Evolutionary conservation across 2,888 invertebrate species (phyloP), one percentile per base, ranked within the genome.

Genomic region (Pyrgus malvae): DNA sequence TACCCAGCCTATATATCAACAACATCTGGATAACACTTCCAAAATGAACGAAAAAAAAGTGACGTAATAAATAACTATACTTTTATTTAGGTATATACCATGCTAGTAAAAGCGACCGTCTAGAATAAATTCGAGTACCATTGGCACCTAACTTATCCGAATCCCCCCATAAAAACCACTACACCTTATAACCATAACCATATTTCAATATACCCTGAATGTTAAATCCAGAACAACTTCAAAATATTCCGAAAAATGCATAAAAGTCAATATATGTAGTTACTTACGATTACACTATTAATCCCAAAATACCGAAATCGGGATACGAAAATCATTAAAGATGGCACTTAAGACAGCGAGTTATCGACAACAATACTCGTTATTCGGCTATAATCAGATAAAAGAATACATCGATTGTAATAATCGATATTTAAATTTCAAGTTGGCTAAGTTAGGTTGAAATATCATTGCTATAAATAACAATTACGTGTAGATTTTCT

Each of bases 341-440:
- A 71, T 71, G 70, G 70, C 70, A 69, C 70, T 64, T 57, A 66
- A 66, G 65, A 64, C 65, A 66, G 59, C 58, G 49, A 56, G 56
- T 61, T 31, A 40, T 54, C 40, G 54, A 54, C 6, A 41, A 33
- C 54, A 21, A 54, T 7, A 44, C 21, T 45, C 40, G 8, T 46
- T 54, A 46, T 33, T 46, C 45, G 54, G 40, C 46, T 54, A 53
- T 21, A 46, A 46, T 54, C 12, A 38, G 38, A 31, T 31, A 14
- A n/a, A n/a, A n/a, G n/a, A n/a, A n/a, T n/a, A n/a, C n/a, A n/a
- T n/a, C n/a, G 21, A 14, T 51, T 25, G 21, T 12, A 33, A n/a
- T 11, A 23, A 37, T 38, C 14, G 6, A 31, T 40, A 21, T 40
- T 16, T 41, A 29, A 33, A 11, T 27, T 27, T 27, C 3, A 29